Evolutionary conservation across 2,113 vertebrate genomes (phyloP).

Genomic region (Maccullochella peelii): DNA sequence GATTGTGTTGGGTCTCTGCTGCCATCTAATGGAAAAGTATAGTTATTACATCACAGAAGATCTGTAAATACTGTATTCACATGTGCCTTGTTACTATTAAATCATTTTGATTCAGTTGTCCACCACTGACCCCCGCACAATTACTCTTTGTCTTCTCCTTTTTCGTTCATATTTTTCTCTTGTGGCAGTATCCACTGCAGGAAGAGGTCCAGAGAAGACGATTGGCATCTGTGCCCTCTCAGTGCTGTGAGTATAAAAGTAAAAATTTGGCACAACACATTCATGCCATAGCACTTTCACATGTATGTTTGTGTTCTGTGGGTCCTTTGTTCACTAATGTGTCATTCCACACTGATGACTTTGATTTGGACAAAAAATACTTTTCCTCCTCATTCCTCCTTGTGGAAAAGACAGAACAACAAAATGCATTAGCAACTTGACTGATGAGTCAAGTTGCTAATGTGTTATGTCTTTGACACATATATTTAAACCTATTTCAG

Average conservation of each 20-base stretch:
- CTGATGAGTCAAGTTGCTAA: too few species aligned
- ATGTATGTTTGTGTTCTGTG: not conserved
- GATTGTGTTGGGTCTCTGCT: conserved; percentile 31
- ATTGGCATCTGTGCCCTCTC: conserved; percentile 88
- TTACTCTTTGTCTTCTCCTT: not conserved
- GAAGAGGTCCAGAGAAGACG: conserved; percentile 87
- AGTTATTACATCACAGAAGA: not conserved
- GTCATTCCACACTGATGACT: not conserved
- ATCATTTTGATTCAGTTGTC: not conserved
- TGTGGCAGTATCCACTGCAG: conserved; percentile 84
- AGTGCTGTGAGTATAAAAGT: conserved; percentile 93
- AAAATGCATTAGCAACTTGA: too few species aligned
- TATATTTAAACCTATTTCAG: not conserved
- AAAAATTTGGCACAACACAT: not conserved
- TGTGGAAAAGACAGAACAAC: not conserved
- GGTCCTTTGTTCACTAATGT: not conserved
- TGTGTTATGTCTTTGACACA: not conserved
- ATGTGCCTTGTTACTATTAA: not conserved
- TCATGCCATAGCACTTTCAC: not conserved
- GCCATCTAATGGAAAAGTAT: conserved; percentile 31
- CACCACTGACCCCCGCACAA: not conserved
- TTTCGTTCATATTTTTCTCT: not conserved
- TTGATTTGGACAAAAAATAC: not conserved
- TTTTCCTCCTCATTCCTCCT: not conserved
- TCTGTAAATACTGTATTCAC: not conserved